Conservation (phyloP, 2,797 vertebrate genomes). For the Basileuterus tristriatus region DNA sequence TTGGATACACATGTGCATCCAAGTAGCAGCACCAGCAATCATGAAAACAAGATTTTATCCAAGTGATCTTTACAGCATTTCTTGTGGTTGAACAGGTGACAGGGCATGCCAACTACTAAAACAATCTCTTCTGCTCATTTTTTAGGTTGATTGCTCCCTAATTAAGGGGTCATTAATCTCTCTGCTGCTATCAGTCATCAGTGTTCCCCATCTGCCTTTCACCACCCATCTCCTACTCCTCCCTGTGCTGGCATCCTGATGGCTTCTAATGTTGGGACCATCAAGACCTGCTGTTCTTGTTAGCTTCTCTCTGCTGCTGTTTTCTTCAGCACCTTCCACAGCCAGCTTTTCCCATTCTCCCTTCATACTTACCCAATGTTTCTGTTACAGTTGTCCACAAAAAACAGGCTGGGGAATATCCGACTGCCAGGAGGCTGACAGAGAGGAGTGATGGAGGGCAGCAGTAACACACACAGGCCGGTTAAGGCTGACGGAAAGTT, state of each 20-base stretch:
- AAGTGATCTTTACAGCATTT: neutral
- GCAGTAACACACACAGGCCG: rapidly evolving
- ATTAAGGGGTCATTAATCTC: neutral
- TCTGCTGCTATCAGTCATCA: neutral
- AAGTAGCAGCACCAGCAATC: neutral
- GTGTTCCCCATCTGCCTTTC: neutral
- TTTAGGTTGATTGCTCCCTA: neutral
- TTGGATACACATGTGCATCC: rapidly evolving
- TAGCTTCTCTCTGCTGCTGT: neutral
- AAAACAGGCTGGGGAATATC: neutral
- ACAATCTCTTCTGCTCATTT: neutral
- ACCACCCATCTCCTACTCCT: neutral
- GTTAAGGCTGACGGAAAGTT: neutral
- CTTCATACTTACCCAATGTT: neutral
- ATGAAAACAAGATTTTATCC: neutral
- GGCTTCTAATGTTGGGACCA: neutral
- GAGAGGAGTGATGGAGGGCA: rapidly evolving
- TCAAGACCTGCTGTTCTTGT: neutral
- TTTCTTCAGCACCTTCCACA: neutral
- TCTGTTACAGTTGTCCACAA: neutral
- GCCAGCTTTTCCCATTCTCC: neutral
- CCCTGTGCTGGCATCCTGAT: rapidly evolving
- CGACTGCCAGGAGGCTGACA: neutral
- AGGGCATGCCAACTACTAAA: neutral
- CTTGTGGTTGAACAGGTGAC: neutral